Conservation (phyloP, 2,888 invertebrate genomes). For the Caenorhabditis sulstoni region DNA sequence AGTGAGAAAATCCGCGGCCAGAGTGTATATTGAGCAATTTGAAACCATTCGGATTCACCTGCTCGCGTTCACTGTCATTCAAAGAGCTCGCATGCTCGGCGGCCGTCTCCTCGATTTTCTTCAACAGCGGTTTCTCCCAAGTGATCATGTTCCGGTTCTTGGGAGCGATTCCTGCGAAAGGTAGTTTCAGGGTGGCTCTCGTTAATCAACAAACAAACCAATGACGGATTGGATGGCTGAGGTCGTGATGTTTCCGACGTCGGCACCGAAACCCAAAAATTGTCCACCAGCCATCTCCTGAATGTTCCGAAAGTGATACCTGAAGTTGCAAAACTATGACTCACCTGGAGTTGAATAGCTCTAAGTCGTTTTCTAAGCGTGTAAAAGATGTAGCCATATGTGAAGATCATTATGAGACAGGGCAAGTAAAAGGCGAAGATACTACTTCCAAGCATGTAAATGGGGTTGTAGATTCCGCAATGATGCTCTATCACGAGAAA, state of each 20-base stretch:
- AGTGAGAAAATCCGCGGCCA: slow-evolving; percentile 42
- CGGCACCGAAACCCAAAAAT: slow-evolving; percentile 79
- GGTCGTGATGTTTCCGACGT: slow-evolving; percentile 79
- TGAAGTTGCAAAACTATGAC: background rate
- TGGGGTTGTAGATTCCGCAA: slow-evolving; percentile 79
- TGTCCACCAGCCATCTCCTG: slow-evolving; percentile 80
- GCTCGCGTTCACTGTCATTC: slow-evolving; percentile 79
- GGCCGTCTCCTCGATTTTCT: slow-evolving; percentile 80
- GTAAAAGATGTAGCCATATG: slow-evolving; percentile 81
- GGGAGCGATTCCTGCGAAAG: slow-evolving; percentile 73
- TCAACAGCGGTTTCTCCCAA: slow-evolving; percentile 80
- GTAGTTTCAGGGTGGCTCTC: background rate
- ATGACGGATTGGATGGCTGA: slow-evolving; percentile 79
- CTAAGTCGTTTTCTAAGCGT: slow-evolving; percentile 80
- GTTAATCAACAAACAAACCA: slow-evolving; percentile 59
- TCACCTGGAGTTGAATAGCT: slow-evolving; percentile 79
- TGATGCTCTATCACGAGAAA: slow-evolving; percentile 76
- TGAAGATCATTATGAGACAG: slow-evolving; percentile 82
- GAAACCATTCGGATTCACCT: slow-evolving; percentile 57
- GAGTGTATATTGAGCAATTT: background rate
- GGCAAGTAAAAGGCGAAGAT: slow-evolving; percentile 82
- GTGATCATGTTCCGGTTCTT: slow-evolving; percentile 80
- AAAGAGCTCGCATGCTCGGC: slow-evolving; percentile 79
- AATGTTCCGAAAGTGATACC: slow-evolving; percentile 20
- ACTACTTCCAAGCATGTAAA: slow-evolving; percentile 79